Evolutionary conservation across 2,113 vertebrate species (phyloP), one percentile per base, ranked within the genome.

Genomic region (Notothenia rossii): DNA sequence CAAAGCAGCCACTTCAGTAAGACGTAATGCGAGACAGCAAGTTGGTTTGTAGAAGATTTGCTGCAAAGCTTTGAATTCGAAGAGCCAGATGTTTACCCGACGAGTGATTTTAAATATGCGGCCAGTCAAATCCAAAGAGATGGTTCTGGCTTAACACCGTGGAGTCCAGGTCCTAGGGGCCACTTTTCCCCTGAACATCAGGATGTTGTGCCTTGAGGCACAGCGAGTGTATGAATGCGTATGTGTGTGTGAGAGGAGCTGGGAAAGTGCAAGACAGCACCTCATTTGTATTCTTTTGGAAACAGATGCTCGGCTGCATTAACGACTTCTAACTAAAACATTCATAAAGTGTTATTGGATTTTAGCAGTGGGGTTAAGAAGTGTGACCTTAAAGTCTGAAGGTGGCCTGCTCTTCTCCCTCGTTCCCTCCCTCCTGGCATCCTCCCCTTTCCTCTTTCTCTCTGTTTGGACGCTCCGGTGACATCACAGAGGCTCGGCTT

Each of bases 321-420:
- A 94, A 94, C 92, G 92, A 93, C 91, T 90, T 81, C 85, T 92
- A 92, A 92, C 91, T 93, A 82, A 93, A 94, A 92, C 90, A 93
- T 94, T 94, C 91, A 92, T 93, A 93, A 92, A 93, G 94, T 92
- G 90, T 94, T 95, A 95, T 90, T 94, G 91, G 88, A 94, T 92
- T 95, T 95, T 90, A 94, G 91, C 93, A 93, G 87, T 62, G 71
- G 86, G 93, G 91, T 94, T 93, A 93, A 92, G 91, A 93, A 91
- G 88, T 72, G 82, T 88, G 91, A 91, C 93, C 91, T 91, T 85
- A 73, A 89, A 91, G 93, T 91, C 93, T 77, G 80, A 85, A 92
- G 89, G 91, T 92, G 82, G 82, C 87, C 78, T 60, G 85, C 84
- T 83, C 76, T 80, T 90, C 89, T 86, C 72, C 86, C 83, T 86